Evolutionary conservation across 2,797 vertebrate species (phyloP), one percentile per base, ranked within the genome.

Genomic region (Propithecus perrieri): DNA sequence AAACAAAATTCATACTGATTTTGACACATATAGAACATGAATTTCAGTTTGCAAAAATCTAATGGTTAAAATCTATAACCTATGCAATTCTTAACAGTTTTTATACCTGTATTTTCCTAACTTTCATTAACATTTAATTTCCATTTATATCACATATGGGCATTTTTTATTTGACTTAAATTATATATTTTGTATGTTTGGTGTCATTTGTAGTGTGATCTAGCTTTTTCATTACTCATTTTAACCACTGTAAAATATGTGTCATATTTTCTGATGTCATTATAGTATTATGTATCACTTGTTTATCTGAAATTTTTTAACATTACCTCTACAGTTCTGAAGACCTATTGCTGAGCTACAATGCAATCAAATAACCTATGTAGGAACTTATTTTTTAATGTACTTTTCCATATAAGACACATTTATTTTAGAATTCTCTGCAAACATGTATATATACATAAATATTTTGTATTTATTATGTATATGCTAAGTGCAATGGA

Each of bases 1-100:
- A 93, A 97, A 95, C 65, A 97, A 96, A 97, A 85, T 93, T 97
- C 69, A 93, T 92, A 41, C 69, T 81, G 28, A 20, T 72, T 10
- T 84, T 96, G 69, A 92, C 72, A 97, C 26, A 63, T 79, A 94
- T 26, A 89, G 74, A 83, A 78, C 38, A 76, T 55, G 78, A 96
- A 91, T 84, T 92, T 96, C 24, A 81, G 61, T 79, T 96, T 71
- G 13, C 43, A 89, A 90, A 97, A 89, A 79, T 41, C 20, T 59
- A 78, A 83, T 46, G 46, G 28, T 43, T 92, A 75, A 96, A 94
- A 88, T 71, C 88, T 92, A 86, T 41, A 91, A 71, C 67, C 28
- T 69, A 48, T 33, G 81, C 11, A 85, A 53, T 88, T 94, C 61
- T 92, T 91, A 88, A 76, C 38, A 80, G 41, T 69, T 90, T 90